Conservation (phyloP, 1,140 invertebrate species). For the Neodiprion lecontei region DNA sequence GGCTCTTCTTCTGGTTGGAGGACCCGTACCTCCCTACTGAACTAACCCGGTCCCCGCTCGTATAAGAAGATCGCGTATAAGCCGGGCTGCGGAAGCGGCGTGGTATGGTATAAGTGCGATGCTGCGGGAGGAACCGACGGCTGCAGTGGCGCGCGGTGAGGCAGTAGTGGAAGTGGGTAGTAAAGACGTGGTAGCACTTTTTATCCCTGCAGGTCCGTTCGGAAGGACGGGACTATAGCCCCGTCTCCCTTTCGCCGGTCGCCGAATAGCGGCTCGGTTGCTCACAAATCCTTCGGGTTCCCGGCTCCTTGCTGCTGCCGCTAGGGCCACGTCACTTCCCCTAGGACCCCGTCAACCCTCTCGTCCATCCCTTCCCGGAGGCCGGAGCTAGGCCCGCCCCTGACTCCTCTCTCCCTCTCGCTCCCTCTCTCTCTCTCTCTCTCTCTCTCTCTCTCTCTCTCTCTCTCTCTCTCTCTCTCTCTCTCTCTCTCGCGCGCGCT, state of each 20-base stretch:
- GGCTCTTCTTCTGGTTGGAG: slow-evolving; percentile 59
- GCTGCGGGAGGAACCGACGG: neutral
- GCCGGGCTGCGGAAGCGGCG: neutral
- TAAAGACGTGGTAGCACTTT: slow-evolving; percentile 20
- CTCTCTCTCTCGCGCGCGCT: neutral
- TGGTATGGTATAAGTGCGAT: neutral
- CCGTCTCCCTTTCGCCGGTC: slow-evolving; percentile 41
- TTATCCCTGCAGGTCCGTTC: slow-evolving; percentile 15
- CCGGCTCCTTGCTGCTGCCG: slow-evolving; percentile 55
- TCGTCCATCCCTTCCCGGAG: slow-evolving; percentile 4
- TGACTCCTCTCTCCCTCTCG: neutral
- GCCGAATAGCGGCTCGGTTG: slow-evolving; percentile 58
- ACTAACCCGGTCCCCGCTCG: slow-evolving; percentile 47
- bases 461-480: neutral
- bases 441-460: neutral
- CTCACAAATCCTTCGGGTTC: slow-evolving; percentile 59
- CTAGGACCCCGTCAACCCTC: slow-evolving; percentile 1
- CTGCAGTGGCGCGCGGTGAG: neutral
- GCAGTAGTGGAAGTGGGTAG: slow-evolving; percentile 31
- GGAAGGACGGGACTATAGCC: slow-evolving; percentile 5
- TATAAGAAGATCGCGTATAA: slow-evolving; percentile 19
- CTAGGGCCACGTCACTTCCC: slow-evolving; percentile 25
- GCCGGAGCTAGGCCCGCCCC: slow-evolving; percentile 8
- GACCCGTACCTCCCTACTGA: slow-evolving; percentile 61
- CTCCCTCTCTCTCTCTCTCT: neutral